phyloP scores from a whole-genome alignment of 2,888 invertebrate species.

The Troides oblongomaculatus region DNA sequence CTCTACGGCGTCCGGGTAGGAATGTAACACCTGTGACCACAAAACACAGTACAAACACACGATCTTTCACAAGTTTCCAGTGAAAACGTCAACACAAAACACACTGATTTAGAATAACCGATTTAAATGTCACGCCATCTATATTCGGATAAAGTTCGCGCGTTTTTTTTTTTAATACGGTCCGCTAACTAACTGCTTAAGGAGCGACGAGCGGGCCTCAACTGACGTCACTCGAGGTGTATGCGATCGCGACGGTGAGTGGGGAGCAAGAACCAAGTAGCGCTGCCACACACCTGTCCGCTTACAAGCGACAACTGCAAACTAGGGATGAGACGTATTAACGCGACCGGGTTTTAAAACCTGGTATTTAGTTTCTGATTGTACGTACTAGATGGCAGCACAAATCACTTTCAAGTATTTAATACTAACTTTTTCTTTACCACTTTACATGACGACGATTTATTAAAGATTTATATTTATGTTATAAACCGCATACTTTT shows the following conservation, averaged over 20 bases:
- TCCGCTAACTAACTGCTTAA: conserved; percentile 41
- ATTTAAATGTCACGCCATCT: conserved; percentile 41
- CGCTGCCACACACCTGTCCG: conserved; percentile 66
- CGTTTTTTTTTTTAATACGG: conserved; percentile 37
- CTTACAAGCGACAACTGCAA: conserved; percentile 33
- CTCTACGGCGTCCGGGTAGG: conserved; percentile 68
- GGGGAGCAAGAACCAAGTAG: conserved; percentile 42
- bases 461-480: too few relatives aligned
- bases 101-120: conserved; percentile 34
- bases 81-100: conserved; percentile 39
- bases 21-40: conserved; percentile 75
- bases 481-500: too few relatives aligned
- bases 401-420: too few relatives aligned
- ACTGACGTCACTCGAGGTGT: conserved; percentile 51
- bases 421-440: too few relatives aligned
- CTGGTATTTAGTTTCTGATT: too few relatives aligned
- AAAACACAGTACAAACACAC: conserved; percentile 57
- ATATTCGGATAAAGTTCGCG: conserved; percentile 65
- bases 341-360: conserved; percentile 21
- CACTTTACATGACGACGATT: too few relatives aligned
- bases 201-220: conserved; percentile 60
- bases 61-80: conserved; percentile 37
- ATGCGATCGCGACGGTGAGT: conserved; percentile 37
- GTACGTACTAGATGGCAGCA: too few relatives aligned
- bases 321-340: conserved; percentile 38